Conservation (phyloP, 2,797 vertebrate species). For the Halcyon badia region DNA sequence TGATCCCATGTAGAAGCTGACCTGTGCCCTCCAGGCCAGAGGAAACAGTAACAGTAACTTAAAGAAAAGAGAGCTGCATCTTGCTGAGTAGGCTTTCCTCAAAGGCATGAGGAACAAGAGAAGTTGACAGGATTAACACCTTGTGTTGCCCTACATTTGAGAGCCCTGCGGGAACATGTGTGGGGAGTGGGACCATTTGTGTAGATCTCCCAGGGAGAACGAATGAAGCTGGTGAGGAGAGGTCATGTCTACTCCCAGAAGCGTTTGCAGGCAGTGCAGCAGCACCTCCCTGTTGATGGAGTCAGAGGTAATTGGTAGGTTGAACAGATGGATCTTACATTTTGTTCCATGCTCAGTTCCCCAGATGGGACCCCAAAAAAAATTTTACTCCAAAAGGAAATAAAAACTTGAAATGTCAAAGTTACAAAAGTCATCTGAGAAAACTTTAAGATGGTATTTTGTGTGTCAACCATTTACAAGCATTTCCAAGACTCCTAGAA, state of each 20-base stretch:
- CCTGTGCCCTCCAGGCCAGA: not conserved
- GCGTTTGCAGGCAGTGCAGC: not conserved
- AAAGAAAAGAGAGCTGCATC: not conserved
- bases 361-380: not conserved
- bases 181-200: not conserved
- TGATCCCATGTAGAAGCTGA: fast-evolving
- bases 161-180: not conserved
- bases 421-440: not conserved
- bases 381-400: not conserved
- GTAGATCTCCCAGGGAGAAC: not conserved
- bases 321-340: not conserved
- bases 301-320: not conserved
- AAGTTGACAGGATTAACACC: not conserved
- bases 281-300: not conserved
- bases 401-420: not conserved
- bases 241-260: not conserved
- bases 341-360: not conserved
- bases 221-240: not conserved
- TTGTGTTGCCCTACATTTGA: not conserved
- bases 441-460: not conserved
- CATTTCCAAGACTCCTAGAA: not conserved
- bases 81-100: not conserved
- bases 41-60: not conserved
- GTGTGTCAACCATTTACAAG: not conserved
- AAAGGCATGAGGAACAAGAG: not conserved